phyloP scores from a whole-genome alignment of 2,113 vertebrate genomes.

The Pipa parva region DNA sequence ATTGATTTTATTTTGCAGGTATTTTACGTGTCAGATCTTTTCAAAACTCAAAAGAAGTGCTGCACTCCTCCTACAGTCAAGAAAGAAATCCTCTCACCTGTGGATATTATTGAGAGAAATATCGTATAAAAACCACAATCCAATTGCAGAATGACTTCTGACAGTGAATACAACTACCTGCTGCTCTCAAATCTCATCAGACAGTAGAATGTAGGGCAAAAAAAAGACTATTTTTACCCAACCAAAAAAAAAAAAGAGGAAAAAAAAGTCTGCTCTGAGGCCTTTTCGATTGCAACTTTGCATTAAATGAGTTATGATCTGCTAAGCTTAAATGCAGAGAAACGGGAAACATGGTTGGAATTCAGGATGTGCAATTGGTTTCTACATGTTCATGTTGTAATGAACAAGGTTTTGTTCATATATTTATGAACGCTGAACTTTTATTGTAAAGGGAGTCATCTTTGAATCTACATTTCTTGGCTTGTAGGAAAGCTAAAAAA shows the following conservation, averaged over 20 bases:
- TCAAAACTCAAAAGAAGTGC: conserved; percentile 76
- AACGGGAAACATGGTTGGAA: conserved; percentile 52
- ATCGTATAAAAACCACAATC: conserved; percentile 67
- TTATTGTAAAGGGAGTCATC: conserved; percentile 54
- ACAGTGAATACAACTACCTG: conserved; percentile 68
- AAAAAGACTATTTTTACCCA: conserved; percentile 73
- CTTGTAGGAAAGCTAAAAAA: conserved; percentile 42
- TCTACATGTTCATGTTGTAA: conserved; percentile 72
- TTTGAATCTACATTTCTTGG: conserved; percentile 49
- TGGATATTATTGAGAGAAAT: conserved; percentile 93
- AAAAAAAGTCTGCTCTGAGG: conserved; percentile 65
- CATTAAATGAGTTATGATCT: conserved; percentile 61
- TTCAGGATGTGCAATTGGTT: conserved; percentile 65
- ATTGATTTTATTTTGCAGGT: conserved; percentile 66
- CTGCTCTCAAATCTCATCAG: conserved; percentile 91
- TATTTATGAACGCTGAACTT: conserved; percentile 53
- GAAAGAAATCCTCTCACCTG: conserved; percentile 88
- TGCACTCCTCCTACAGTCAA: conserved; percentile 80
- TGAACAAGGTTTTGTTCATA: conserved; percentile 62
- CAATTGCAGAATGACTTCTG: conserved; percentile 65
- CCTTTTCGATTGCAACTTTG: conserved; percentile 60
- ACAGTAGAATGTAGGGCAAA: conserved; percentile 99
- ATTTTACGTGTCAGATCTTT: conserved; percentile 93
- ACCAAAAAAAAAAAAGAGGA: conserved; percentile 45
- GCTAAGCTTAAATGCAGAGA: conserved; percentile 56